These are phyloP conservation scores for Entomobrya multifasciata DNA, from an alignment of 2,888 invertebrate genomes.

Conservation along the genomic window DNA sequence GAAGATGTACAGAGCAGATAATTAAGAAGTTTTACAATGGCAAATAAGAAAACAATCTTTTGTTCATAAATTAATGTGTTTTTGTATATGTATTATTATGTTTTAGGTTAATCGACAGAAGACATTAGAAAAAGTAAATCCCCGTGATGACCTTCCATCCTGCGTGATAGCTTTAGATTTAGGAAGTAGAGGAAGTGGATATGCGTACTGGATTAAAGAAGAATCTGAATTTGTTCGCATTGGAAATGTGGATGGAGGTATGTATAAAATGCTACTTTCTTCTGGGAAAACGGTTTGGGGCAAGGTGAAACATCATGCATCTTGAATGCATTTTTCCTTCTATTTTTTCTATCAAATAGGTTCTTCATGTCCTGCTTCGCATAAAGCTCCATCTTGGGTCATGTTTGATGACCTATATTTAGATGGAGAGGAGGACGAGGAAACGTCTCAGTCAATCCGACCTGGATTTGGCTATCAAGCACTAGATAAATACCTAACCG, in stretches of 20 bases:
- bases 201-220: constrained; percentile 76
- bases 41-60: neutral
- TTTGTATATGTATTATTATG: too few relatives aligned
- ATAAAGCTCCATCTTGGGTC: constrained; percentile 79
- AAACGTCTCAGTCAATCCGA: constrained; percentile 61
- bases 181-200: constrained; percentile 77
- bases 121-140: constrained; percentile 51
- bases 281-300: neutral
- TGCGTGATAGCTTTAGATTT: constrained; percentile 78
- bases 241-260: constrained; percentile 76
- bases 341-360: constrained; percentile 30
- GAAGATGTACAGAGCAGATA: neutral
- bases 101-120: constrained; percentile 71
- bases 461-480: constrained; percentile 77
- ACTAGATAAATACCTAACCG: constrained; percentile 75
- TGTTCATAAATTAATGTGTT: too few relatives aligned
- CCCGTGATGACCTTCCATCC: constrained; percentile 66
- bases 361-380: constrained; percentile 73
- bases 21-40: neutral
- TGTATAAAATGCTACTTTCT: neutral
- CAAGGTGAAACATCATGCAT: too few relatives aligned
- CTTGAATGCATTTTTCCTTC: neutral
- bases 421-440: constrained; percentile 73
- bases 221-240: constrained; percentile 76
- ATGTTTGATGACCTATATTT: constrained; percentile 75